Percentiles rank a stretch among this genome's conserved stretches.
These are phyloP conservation scores for Ageneiosus marmoratus DNA, from an alignment of 2,113 vertebrate genomes.

Conservation along the genomic window DNA sequence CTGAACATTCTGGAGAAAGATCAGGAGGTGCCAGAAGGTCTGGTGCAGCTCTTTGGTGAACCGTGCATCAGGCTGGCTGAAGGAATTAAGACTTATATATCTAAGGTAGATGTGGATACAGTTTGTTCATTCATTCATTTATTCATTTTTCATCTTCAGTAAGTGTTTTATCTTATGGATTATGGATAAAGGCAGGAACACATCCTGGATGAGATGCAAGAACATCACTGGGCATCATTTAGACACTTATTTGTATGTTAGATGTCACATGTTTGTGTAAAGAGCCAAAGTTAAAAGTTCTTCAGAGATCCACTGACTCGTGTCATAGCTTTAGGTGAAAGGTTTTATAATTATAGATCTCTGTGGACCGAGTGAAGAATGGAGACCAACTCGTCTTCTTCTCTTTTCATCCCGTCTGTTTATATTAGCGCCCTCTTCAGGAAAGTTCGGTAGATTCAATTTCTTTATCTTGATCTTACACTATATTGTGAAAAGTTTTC, in stretches of 20 bases:
- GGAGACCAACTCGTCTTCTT: background rate
- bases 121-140: background rate
- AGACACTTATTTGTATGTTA: background rate
- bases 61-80: slow-evolving; percentile 71
- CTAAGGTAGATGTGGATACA: slow-evolving; percentile 58
- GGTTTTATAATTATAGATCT: background rate
- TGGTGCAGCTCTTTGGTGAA: slow-evolving; percentile 66
- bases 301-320: background rate
- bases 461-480: background rate
- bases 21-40: slow-evolving; percentile 55
- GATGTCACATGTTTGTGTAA: no score
- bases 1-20: slow-evolving; percentile 65
- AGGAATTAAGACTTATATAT: slow-evolving; percentile 69
- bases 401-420: background rate
- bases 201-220: background rate
- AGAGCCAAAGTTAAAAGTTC: no score
- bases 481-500: no score
- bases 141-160: background rate
- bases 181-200: background rate
- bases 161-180: background rate
- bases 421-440: background rate
- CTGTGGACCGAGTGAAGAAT: background rate
- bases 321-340: background rate
- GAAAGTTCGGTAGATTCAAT: background rate
- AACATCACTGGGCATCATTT: background rate